Base-by-base conservation (phyloP, 2,113 vertebrate genomes). In the Orthonyx spaldingii region DNA sequence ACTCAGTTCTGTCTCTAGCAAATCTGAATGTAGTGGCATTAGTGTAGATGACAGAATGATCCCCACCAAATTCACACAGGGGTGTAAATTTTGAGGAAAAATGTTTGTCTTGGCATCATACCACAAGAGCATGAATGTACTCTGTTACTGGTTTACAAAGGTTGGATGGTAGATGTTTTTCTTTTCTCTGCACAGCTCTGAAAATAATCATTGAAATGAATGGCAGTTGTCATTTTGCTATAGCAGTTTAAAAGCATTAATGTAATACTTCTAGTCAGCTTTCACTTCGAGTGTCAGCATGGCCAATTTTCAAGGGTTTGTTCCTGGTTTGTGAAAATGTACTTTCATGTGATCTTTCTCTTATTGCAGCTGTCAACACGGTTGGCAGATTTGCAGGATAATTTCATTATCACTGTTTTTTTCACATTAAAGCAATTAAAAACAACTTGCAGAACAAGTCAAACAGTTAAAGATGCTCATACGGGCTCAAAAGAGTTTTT, bases 361-460 rank as follows among this genome's bases (percentile, higher is more conserved):
- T 12, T 80, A 84, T 66, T 92, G 79, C 78, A 88, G 21, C 90
- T 94, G 86, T 74, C 83, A 92, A 64, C 72, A 52, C 0, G 0
- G 18, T 27, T 78, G 76, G 39, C 30, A 90, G 86, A 75, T 96
- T 85, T 95, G 59, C 83, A 35, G 79, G 89, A 96, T 96, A 92
- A 95, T 97, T 97, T 94, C 85, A 95, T 97, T 95, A 90, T 96
- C 88, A 61, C 88, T 30, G 44, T 13, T 87, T 96, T 91, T 96
- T 95, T 94, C 94, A 53, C 79, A 49, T 89, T 94, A 85, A 94
- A 76, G 92, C 91, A 94, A 96, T 96, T 97, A 94, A 92, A 96
- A 69, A 53, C 72, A 94, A 93, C 83, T 90, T 76, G 89, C 59
- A 76, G 77, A 92, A 93, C 79, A 96, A 96, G 92, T 97, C 59